Conservation (phyloP, 1,140 invertebrate genomes). For the Zaprionus nigranus region DNA sequence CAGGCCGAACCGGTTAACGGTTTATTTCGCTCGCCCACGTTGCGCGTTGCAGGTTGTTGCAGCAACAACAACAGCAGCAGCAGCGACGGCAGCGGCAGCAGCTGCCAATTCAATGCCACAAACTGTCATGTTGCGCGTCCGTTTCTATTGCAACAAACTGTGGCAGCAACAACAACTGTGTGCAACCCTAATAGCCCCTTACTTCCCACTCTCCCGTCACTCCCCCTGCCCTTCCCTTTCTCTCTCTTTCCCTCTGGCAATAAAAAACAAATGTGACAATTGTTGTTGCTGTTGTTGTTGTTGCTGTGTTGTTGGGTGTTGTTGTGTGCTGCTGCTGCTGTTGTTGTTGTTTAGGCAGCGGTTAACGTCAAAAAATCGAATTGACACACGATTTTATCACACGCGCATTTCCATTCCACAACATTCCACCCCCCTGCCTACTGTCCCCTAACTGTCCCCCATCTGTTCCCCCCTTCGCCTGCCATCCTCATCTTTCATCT, state of each 20-base stretch:
- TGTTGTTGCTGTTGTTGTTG: constrained; percentile 3
- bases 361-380: constrained; percentile 80
- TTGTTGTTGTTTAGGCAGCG: constrained; percentile 72
- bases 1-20: constrained; percentile 38
- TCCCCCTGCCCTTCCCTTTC: background rate
- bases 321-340: background rate
- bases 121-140: constrained; percentile 76
- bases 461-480: constrained; percentile 3
- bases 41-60: constrained; percentile 25
- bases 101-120: constrained; percentile 77
- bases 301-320: too few relatives aligned
- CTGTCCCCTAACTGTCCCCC: background rate
- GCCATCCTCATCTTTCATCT: constrained; percentile 8
- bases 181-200: too few relatives aligned
- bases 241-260: constrained; percentile 17
- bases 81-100: constrained; percentile 31
- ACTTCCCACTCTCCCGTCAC: too few relatives aligned
- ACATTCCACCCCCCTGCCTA: constrained; percentile 19
- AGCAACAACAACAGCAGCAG: constrained; percentile 35
- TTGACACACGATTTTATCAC: constrained; percentile 81
- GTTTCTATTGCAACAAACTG: constrained; percentile 71
- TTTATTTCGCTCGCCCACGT: constrained; percentile 45
- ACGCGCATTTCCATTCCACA: constrained; percentile 40
- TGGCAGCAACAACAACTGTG: constrained; percentile 31
- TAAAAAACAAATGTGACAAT: constrained; percentile 39